Evolutionary conservation across 1,140 invertebrate species (phyloP).

Genomic region (Lethrus apterus): DNA sequence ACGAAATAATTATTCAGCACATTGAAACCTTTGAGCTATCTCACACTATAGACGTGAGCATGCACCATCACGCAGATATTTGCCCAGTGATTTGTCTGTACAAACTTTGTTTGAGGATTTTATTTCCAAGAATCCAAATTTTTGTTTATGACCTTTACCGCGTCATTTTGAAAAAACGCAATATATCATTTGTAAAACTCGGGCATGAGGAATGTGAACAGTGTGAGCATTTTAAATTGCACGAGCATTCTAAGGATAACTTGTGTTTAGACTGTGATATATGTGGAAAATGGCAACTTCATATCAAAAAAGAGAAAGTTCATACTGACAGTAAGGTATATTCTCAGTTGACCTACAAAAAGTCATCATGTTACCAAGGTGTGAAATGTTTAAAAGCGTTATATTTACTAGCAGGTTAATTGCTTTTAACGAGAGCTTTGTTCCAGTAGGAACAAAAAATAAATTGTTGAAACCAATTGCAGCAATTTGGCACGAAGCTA

Average conservation of each 20-base stretch:
- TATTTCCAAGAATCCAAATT: slow-evolving; percentile 1
- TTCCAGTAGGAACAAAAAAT: slow-evolving; percentile 19
- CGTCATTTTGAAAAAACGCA: slow-evolving; percentile 4
- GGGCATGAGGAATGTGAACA: slow-evolving; percentile 33
- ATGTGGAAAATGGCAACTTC: slow-evolving; percentile 6
- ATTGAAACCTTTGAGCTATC: slow-evolving; percentile 5
- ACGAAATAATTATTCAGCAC: neutral
- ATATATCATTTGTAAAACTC: slow-evolving; percentile 27
- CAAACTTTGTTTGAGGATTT: neutral
- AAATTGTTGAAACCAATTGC: slow-evolving; percentile 14
- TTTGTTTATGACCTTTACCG: neutral
- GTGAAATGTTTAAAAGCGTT: slow-evolving; percentile 27
- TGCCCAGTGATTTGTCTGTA: slow-evolving; percentile 4
- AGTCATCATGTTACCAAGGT: slow-evolving; percentile 32
- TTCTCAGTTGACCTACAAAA: slow-evolving; percentile 30
- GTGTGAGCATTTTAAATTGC: slow-evolving; percentile 26
- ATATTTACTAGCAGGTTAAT: slow-evolving; percentile 24
- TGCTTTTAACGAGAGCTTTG: slow-evolving; percentile 28
- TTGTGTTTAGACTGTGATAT: slow-evolving; percentile 6
- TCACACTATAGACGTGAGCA: slow-evolving; percentile 7
- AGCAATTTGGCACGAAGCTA: slow-evolving; percentile 26
- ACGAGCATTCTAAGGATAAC: slow-evolving; percentile 11
- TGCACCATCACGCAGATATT: neutral
- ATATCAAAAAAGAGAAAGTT: slow-evolving; percentile 1
- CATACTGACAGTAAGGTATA: neutral